Percentiles rank a stretch among this genome's conserved stretches.
These are phyloP conservation scores for Lasioglossum marginatum DNA, from an alignment of 2,888 invertebrate species.

Conservation along the genomic window DNA sequence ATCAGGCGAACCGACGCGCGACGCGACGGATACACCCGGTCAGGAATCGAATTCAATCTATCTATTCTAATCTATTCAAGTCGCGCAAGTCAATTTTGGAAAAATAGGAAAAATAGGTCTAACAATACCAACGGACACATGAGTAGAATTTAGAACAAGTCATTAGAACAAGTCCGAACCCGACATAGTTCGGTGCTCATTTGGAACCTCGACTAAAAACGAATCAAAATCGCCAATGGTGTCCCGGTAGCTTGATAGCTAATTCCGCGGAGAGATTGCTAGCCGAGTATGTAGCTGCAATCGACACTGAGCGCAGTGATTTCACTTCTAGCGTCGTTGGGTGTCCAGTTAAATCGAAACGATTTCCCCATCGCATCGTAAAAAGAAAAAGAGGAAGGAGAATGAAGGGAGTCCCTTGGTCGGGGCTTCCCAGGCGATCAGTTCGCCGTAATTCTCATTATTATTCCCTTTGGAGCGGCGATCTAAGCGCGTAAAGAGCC, in stretches of 20 bases:
- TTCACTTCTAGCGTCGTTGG: not conserved
- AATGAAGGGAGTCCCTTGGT: not conserved
- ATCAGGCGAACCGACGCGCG: not conserved
- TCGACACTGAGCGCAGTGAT: not conserved
- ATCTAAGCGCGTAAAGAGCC: constrained; percentile 54
- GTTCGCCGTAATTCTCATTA: constrained; percentile 72
- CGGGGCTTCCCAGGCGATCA: constrained; percentile 22
- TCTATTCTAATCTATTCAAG: too few species aligned
- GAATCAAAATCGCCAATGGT: not conserved
- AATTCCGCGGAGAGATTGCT: not conserved
- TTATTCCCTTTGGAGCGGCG: constrained; percentile 67
- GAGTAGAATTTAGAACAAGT: too few species aligned
- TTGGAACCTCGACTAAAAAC: too few species aligned
- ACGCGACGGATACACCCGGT: not conserved
- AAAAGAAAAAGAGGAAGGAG: not conserved
- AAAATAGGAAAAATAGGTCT: not conserved
- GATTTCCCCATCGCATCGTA: not conserved
- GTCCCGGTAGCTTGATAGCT: not conserved
- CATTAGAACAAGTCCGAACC: too few species aligned
- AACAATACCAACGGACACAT: not conserved
- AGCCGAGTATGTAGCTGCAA: not conserved
- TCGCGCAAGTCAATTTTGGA: not conserved
- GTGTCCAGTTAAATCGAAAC: not conserved
- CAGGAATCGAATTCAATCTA: too few species aligned
- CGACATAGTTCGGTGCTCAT: too few species aligned